These are phyloP conservation scores for Sarcophaga variegata DNA, from an alignment of 2,888 invertebrate species.

Conservation along the genomic window DNA sequence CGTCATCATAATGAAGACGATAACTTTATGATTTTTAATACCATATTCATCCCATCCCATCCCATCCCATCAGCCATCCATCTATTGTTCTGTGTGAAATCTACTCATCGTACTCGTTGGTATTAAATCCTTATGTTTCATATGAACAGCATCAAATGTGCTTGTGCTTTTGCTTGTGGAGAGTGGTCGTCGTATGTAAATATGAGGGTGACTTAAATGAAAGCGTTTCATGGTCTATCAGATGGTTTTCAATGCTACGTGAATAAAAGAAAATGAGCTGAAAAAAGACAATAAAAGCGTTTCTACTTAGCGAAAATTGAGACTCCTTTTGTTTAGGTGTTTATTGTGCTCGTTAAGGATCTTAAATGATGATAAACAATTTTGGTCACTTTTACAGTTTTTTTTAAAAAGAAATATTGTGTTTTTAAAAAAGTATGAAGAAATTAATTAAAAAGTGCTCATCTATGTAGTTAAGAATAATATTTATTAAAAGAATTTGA, in stretches of 20 bases:
- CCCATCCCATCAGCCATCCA: neutral
- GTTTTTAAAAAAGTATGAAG: neutral
- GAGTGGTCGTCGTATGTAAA: constrained; percentile 23
- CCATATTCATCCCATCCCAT: constrained; percentile 8
- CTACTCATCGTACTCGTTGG: neutral
- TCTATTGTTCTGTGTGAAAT: neutral
- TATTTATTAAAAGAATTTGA: too few relatives aligned
- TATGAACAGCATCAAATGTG: constrained; percentile 14
- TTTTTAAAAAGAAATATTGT: constrained; percentile 28
- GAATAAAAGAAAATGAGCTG: constrained; percentile 32
- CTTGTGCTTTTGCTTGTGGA: neutral
- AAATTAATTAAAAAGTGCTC: too few relatives aligned
- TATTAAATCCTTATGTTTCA: constrained; percentile 55
- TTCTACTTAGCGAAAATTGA: constrained; percentile 16
- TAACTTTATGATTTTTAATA: constrained; percentile 74
- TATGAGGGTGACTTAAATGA: constrained; percentile 55
- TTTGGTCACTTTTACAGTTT: constrained; percentile 57
- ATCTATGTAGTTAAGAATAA: too few relatives aligned
- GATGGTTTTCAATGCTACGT: constrained; percentile 41
- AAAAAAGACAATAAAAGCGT: constrained; percentile 36
- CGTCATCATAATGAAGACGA: constrained; percentile 77
- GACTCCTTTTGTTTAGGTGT: constrained; percentile 57
- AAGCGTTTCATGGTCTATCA: constrained; percentile 61
- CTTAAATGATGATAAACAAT: constrained; percentile 43
- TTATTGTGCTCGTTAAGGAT: constrained; percentile 56